phyloP scores from a whole-genome alignment of 1,140 invertebrate genomes.

The Rhyacophila brunnea region DNA sequence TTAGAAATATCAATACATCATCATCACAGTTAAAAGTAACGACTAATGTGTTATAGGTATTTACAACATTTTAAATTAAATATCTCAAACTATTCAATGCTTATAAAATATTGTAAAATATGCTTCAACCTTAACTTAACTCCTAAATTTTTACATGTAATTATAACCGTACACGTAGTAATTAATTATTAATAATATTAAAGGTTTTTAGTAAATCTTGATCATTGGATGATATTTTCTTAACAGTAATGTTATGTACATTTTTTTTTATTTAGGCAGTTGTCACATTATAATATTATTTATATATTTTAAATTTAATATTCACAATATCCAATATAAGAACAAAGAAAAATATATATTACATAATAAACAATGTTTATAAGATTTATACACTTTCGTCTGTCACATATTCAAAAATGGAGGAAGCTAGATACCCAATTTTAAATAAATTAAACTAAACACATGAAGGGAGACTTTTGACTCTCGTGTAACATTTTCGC shows the following conservation, averaged over 20 bases:
- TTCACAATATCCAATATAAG: no score
- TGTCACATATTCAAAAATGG: no score
- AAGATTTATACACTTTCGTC: no score
- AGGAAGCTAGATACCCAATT: no score
- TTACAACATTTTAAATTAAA: slow-evolving; percentile 30
- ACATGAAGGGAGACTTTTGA: no score
- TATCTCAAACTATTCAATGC: slow-evolving; percentile 32
- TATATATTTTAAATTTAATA: no score
- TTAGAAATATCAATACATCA: slow-evolving; percentile 34
- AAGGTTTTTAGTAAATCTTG: slow-evolving; percentile 9
- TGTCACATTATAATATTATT: not conserved
- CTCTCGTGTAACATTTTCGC: no score
- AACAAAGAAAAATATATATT: no score
- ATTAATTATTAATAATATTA: slow-evolving; percentile 8
- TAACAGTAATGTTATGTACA: not conserved
- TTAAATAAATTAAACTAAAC: no score
- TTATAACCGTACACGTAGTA: slow-evolving; percentile 7
- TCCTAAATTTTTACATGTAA: not conserved
- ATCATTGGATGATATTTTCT: slow-evolving; percentile 3
- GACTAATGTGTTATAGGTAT: slow-evolving; percentile 33
- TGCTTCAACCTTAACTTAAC: slow-evolving; percentile 16
- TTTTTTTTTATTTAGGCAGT: slow-evolving; percentile 1
- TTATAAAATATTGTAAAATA: slow-evolving; percentile 27
- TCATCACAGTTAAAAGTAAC: slow-evolving; percentile 37
- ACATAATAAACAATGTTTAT: no score